Base-by-base conservation (phyloP, 2,113 vertebrate species). In the Sprattus sprattus region DNA sequence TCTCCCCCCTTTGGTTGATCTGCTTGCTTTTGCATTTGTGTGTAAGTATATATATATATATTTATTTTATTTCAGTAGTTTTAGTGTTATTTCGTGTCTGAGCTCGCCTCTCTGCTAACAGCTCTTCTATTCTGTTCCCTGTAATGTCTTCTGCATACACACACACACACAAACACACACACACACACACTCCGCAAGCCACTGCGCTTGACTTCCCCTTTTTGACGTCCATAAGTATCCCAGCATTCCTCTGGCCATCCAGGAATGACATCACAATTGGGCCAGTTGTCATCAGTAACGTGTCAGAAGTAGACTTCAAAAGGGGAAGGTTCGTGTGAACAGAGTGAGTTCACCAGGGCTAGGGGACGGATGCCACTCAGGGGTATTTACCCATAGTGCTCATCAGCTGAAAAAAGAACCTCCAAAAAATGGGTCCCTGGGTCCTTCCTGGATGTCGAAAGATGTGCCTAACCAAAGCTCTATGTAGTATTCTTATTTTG, bases 21-120 rank as follows among this genome's bases (percentile, higher is more conserved):
- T 92, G 86, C 94, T 92, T 93, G 91, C 89, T 94, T 83, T 94
- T 95, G 84, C 93, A 85, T 94, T 94, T 94, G 90, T 94, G 80
- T 88, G 89, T 90, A 94, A 94, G 94, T 95, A 95, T 90, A 67
- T 93, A 81, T 91, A 85, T 85, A 32, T 32, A 86, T 6, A 71
- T 50, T 82, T 3, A 8, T 44, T 83, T 81, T 88, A 5, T 44
- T 52, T 91, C 92, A 50, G 86, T 92, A 92, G 91, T 90, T 83
- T 75, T 90, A 90, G 88, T 84, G 86, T 83, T 25, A 39, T 2
- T 80, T 89, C 52, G 13, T 54, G 4, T 16, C 16, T 15, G 4
- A 15, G 13, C 16, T 15, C 52, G 52, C 52, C 45, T 54, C 39
- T 64, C 81, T 84, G 5, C 47, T 45, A 85, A 54, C 71, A 16